Conservation (phyloP, 2,888 invertebrate genomes). For the Homarus gammarus region DNA sequence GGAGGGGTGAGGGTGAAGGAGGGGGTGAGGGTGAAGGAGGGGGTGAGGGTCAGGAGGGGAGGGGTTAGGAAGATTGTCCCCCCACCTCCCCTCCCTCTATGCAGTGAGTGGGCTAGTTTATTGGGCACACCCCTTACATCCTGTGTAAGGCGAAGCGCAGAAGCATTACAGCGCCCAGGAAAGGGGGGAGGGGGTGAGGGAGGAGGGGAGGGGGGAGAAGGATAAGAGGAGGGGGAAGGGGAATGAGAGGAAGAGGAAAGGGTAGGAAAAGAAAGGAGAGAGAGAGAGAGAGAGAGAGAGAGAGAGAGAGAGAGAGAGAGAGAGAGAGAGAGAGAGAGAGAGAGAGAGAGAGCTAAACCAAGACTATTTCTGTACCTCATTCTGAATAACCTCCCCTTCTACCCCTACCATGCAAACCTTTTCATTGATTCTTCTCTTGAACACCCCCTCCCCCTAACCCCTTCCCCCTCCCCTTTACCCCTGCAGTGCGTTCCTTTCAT, state of each 20-base stretch:
- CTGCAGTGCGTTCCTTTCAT: too few species aligned
- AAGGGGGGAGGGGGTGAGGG: not conserved
- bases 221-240: not conserved
- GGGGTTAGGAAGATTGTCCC: not conserved
- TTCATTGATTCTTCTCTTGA: too few species aligned
- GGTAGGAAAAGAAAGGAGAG: not conserved
- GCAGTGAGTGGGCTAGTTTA: too few species aligned
- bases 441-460: too few species aligned
- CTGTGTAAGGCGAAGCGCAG: not conserved
- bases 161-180: not conserved
- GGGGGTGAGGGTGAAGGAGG: not conserved
- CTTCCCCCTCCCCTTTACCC: too few species aligned
- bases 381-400: too few species aligned
- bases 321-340: slow-evolving; percentile 32
- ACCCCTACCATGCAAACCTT: too few species aligned
- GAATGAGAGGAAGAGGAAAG: not conserved
- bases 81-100: too few species aligned
- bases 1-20: not conserved
- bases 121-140: too few species aligned
- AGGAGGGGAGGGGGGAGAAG: not conserved
- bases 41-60: not conserved
- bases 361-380: too few species aligned
- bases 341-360: too few species aligned
- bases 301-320: slow-evolving; percentile 19
- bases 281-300: not conserved